phyloP scores from a whole-genome alignment of 2,113 vertebrate species.

The Parus major region DNA sequence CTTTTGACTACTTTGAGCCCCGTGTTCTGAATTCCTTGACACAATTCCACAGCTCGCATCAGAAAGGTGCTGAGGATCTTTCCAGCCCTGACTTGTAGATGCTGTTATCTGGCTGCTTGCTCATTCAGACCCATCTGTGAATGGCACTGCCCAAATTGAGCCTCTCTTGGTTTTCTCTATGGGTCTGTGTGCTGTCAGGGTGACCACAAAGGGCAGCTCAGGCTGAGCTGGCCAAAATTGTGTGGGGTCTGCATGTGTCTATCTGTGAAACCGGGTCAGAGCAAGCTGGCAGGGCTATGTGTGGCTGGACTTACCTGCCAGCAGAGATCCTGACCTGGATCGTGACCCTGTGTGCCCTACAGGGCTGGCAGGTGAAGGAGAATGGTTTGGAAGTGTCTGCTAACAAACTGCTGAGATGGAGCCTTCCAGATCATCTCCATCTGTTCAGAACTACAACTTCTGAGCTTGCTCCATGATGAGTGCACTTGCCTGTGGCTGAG shows the following conservation, averaged over 20 bases:
- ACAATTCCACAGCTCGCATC: rapidly evolving
- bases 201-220: background rate
- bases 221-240: background rate
- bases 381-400: background rate
- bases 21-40: rapidly evolving
- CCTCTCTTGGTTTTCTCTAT: background rate
- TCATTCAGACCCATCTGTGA: background rate
- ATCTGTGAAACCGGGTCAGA: background rate
- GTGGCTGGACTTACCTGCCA: background rate
- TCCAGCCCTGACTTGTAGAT: background rate
- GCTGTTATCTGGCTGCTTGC: background rate
- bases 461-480: background rate
- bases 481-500: background rate
- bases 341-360: rapidly evolving
- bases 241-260: rapidly evolving
- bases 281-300: rapidly evolving
- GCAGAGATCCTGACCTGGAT: background rate
- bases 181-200: rapidly evolving
- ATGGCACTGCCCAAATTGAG: background rate
- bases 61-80: background rate
- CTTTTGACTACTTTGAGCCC: rapidly evolving
- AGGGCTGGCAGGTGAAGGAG: background rate
- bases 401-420: background rate
- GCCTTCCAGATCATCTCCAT: background rate
- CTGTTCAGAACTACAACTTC: background rate